Percentiles rank a stretch among this genome's conserved stretches.
phyloP scores from a whole-genome alignment of 2,888 invertebrate species.

The Lasioglossum zephyrum region DNA sequence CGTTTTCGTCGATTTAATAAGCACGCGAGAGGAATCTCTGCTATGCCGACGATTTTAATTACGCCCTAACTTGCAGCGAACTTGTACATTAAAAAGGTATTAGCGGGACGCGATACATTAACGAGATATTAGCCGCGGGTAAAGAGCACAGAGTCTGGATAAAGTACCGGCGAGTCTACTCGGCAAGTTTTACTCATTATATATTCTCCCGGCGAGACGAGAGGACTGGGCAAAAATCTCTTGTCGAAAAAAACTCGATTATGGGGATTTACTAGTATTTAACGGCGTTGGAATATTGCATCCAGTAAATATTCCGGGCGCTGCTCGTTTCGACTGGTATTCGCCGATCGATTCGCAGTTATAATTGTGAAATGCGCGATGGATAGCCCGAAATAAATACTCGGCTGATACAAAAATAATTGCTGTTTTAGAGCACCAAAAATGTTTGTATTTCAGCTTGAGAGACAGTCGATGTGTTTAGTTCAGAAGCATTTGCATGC shows the following conservation, averaged over 20 bases:
- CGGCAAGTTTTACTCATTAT: constrained; percentile 43
- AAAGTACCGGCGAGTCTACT: constrained; percentile 34
- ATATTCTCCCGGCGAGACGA: background rate
- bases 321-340: background rate
- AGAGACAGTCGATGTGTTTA: background rate
- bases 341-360: background rate
- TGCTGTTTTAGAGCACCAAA: background rate
- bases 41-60: constrained; percentile 45
- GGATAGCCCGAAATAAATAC: background rate
- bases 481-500: background rate
- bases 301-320: background rate
- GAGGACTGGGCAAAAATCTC: background rate
- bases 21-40: background rate
- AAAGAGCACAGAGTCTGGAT: constrained; percentile 38
- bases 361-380: background rate
- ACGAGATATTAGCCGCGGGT: constrained; percentile 46
- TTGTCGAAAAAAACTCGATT: constrained; percentile 40
- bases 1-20: constrained; percentile 9
- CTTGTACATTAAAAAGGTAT: constrained; percentile 57
- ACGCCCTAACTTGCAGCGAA: constrained; percentile 34
- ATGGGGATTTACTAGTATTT: constrained; percentile 15
- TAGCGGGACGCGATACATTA: constrained; percentile 51
- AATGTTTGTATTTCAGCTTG: background rate
- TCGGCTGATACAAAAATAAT: background rate
- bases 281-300: constrained; percentile 16